Base-by-base conservation (phyloP, 2,888 invertebrate species). In the Metacarcinus magister region DNA sequence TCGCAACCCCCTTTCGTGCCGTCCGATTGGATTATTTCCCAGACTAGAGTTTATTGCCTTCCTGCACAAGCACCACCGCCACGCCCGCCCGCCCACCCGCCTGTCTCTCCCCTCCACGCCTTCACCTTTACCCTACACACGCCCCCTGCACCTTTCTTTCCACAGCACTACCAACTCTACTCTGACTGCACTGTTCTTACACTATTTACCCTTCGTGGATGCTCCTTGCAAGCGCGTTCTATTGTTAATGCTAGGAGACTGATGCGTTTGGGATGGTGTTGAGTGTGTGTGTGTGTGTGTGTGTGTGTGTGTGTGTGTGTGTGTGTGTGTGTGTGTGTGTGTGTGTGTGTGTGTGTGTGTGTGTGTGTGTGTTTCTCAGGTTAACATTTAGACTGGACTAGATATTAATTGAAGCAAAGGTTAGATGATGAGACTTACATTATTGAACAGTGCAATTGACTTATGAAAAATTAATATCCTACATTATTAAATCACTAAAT, bases 11-110 rank as follows among this genome's bases (percentile, higher is more conserved):
- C 39, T 32, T 13, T 87, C 87, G 39, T 87, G 39, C 39, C 39
- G 87, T 39, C 87, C 39, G 39, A 87, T 87, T 87, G 87, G 87
- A 87, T 87, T 87, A 87, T 87, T 87, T 39, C 87, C 87, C 16
- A 16, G 39, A 87, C 87, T 39, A 28, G 28, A 87, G 39, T 87
- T 87, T 87, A 87, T 87, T 39, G 39, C 8, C 87, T 39, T 16
- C 39, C 32, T 87, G 75, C 75, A n/a, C 75, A 75, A 28, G 28
- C 75, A 75, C 75, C 75, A 75, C 8, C 75, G 28, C 28, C 39
- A 39, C 39, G 39, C 39, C 39, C 39, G 39, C 39, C 2, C 39
- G 0, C 39, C 39, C 39, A 2, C 39, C 39, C 2, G 28, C 28
- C 19, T 23, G 23, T 60, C 75, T n/a, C 75, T 28, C 75, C 75